A percentile compares a stretch with the other conserved stretches of the same genome.
Evolutionary conservation across 2,888 invertebrate species (phyloP).

Genomic region (Caenorhabditis doughertyi): DNA sequence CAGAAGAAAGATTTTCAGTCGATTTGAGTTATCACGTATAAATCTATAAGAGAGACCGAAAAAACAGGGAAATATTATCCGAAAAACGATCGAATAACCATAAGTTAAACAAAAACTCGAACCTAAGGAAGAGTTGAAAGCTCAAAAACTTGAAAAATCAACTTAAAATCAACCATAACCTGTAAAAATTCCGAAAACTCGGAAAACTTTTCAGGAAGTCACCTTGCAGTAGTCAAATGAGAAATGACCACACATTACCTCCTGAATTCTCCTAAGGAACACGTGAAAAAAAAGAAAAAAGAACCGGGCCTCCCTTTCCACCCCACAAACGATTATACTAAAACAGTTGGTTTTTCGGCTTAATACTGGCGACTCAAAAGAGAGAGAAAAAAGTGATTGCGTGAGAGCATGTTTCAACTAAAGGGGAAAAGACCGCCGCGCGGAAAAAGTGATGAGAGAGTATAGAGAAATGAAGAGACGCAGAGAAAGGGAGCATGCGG

Average conservation of each 20-base stretch:
- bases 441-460: conserved; percentile 40
- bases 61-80: no score
- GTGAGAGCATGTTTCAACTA: conserved; percentile 57
- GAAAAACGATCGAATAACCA: no score
- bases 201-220: no score
- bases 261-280: neutral
- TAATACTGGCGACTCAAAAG: conserved; percentile 41
- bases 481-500: conserved; percentile 20
- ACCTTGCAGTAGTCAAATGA: neutral
- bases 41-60: no score
- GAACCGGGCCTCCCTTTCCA: conserved; percentile 18
- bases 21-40: no score
- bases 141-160: no score
- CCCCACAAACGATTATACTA: conserved; percentile 5
- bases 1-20: no score
- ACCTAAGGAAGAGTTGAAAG: no score
- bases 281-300: no score
- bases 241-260: neutral
- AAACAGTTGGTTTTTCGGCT: conserved; percentile 61
- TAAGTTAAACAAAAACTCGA: no score
- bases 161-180: no score
- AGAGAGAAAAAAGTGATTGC: conserved; percentile 26
- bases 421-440: conserved; percentile 31
- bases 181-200: no score
- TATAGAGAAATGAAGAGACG: conserved; percentile 21